These are phyloP conservation scores for Drosophila pseudoobscura DNA, from an alignment of 1,140 invertebrate genomes.

Conservation along the genomic window DNA sequence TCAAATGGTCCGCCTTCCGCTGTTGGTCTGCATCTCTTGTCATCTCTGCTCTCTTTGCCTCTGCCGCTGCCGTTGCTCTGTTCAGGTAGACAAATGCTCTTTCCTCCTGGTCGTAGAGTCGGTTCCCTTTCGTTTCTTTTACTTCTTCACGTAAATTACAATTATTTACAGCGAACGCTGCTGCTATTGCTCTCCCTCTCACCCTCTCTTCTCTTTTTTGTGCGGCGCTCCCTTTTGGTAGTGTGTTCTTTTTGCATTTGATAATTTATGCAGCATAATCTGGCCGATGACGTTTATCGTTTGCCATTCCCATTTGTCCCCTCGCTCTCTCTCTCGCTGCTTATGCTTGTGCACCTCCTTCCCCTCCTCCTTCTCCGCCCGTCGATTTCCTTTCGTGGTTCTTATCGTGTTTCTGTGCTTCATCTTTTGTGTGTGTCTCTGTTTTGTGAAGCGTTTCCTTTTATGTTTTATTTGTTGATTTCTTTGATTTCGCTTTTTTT, in stretches of 20 bases:
- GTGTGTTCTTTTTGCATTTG: conserved; percentile 66
- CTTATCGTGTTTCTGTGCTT: conserved; percentile 58
- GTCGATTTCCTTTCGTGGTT: conserved; percentile 45
- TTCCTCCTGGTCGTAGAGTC: conserved; percentile 42
- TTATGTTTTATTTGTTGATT: conserved; percentile 78
- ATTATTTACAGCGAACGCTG: conserved; percentile 72
- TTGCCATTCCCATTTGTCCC: conserved; percentile 58
- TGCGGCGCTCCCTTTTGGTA: conserved; percentile 66
- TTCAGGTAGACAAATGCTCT: conserved; percentile 57
- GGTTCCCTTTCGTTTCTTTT: conserved; percentile 38
- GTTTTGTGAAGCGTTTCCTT: conserved; percentile 69
- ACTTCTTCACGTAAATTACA: conserved; percentile 71
- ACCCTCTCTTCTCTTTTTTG: conserved; percentile 14
- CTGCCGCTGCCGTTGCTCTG: conserved; percentile 23
- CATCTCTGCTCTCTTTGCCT: conserved; percentile 31
- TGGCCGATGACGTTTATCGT: conserved; percentile 75
- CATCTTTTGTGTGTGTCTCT: conserved; percentile 47
- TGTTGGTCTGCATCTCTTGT: neutral
- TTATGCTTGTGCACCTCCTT: conserved; percentile 9
- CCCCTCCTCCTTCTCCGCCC: conserved; percentile 8
- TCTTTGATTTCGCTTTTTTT: conserved; percentile 78
- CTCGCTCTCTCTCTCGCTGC: conserved; percentile 3
- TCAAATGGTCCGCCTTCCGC: too few species aligned
- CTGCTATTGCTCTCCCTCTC: conserved; percentile 20
- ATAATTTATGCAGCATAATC: conserved; percentile 80